These are phyloP conservation scores for Aphelinus atriplicis DNA, from an alignment of 1,140 invertebrate species.

Conservation along the genomic window DNA sequence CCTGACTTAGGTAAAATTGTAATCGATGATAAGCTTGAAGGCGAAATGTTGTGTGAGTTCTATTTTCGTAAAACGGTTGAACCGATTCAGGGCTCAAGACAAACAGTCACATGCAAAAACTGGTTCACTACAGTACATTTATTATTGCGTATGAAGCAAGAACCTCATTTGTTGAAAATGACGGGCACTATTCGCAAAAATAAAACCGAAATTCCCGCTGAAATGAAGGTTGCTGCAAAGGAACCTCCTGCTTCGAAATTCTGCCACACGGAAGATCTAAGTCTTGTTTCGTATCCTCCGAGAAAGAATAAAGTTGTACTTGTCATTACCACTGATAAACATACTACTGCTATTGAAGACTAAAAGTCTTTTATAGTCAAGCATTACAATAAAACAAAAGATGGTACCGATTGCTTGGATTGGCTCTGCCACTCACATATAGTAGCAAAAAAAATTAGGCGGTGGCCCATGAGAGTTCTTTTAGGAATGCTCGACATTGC, in stretches of 20 bases:
- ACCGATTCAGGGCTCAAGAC: constrained; percentile 46
- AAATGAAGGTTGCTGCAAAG: constrained; percentile 5
- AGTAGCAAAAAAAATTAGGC: too few relatives aligned
- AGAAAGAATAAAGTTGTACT: constrained; percentile 52
- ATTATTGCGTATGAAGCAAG: constrained; percentile 41
- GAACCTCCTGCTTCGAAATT: constrained; percentile 8
- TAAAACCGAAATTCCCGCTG: constrained; percentile 46
- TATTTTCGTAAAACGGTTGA: constrained; percentile 18
- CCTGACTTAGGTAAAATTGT: constrained; percentile 53
- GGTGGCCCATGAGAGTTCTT: too few relatives aligned
- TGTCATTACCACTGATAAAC: too few relatives aligned
- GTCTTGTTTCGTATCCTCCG: constrained; percentile 46
- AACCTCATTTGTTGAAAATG: constrained; percentile 44
- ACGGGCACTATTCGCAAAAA: constrained; percentile 52
- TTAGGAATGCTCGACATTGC: too few relatives aligned
- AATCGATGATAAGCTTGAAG: constrained; percentile 14
- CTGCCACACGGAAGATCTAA: constrained; percentile 43
- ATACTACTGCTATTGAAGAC: too few relatives aligned
- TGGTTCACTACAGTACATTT: constrained; percentile 51
- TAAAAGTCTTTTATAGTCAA: too few relatives aligned
- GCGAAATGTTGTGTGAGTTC: constrained; percentile 9
- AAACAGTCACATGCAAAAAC: constrained; percentile 49
- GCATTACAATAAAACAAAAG: too few relatives aligned
- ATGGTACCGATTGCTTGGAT: too few relatives aligned
- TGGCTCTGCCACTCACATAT: too few relatives aligned